Conservation (phyloP, 2,797 vertebrate species). For the Delichon dasypus region DNA sequence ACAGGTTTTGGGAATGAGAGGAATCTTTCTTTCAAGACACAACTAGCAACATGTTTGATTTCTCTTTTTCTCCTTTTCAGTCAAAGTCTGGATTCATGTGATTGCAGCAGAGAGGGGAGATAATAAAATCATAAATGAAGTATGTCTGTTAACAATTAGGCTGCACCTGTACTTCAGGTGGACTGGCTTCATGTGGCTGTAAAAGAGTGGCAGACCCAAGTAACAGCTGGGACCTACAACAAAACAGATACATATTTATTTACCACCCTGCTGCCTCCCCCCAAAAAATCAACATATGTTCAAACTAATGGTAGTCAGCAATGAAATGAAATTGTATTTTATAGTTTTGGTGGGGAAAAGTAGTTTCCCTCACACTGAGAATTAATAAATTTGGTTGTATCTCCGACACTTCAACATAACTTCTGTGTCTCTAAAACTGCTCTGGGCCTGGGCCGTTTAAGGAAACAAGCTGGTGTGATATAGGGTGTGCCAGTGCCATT, state of each 20-base stretch:
- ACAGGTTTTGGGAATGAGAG: background rate
- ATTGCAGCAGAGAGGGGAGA: background rate
- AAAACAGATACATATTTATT: rapidly evolving
- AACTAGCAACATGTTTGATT: background rate
- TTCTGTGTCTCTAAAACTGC: background rate
- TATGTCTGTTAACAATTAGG: background rate
- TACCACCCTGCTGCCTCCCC: rapidly evolving
- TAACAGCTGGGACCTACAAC: background rate
- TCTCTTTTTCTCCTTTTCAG: background rate
- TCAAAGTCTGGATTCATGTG: background rate
- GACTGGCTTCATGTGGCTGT: background rate
- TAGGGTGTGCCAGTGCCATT: background rate
- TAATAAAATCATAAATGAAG: background rate
- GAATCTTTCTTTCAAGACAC: background rate
- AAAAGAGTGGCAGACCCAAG: background rate
- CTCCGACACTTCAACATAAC: background rate
- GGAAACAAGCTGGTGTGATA: background rate
- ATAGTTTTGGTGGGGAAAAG: background rate
- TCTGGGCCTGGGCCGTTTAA: background rate
- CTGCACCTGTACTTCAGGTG: background rate
- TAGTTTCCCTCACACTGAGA: background rate
- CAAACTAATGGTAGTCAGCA: background rate
- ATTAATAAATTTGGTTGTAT: background rate
- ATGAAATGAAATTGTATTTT: background rate
- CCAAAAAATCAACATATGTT: background rate